A percentile compares a stretch with the other conserved stretches of the same genome.
phyloP scores from a whole-genome alignment of 2,113 vertebrate species.

The rabbit (Oryctolagus cuniculus) region DNA sequence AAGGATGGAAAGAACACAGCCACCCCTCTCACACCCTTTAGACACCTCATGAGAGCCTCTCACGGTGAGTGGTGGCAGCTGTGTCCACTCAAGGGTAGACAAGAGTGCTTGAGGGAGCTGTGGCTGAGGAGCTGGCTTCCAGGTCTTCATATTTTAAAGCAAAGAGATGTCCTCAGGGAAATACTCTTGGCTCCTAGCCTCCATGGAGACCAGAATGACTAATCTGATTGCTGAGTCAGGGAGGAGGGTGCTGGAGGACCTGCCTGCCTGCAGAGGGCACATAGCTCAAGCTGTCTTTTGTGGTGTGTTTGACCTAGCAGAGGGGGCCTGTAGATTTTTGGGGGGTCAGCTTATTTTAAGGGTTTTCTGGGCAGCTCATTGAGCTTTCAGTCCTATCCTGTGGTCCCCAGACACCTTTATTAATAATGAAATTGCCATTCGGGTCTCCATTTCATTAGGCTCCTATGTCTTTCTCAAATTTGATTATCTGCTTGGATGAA shows the following conservation, averaged over 20 bases:
- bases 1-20: background rate
- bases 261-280: background rate
- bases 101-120: background rate
- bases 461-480: background rate
- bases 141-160: background rate
- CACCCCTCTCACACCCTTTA: background rate
- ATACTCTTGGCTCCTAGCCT: background rate
- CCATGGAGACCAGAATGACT: background rate
- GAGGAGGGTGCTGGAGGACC: background rate
- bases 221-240: background rate
- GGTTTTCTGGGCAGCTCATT: background rate
- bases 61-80: background rate
- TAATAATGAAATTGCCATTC: background rate
- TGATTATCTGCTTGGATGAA: constrained; percentile 20
- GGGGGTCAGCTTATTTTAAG: background rate
- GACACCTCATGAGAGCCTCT: background rate
- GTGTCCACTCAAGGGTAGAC: background rate
- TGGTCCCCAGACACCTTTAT: background rate
- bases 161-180: background rate
- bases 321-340: background rate
- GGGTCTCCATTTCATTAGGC: background rate
- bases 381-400: background rate
- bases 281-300: background rate
- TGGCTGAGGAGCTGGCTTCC: background rate
- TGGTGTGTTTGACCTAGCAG: background rate